These are phyloP conservation scores for Seriola quinqueradiata DNA, from an alignment of 2,113 vertebrate species.

Conservation along the genomic window DNA sequence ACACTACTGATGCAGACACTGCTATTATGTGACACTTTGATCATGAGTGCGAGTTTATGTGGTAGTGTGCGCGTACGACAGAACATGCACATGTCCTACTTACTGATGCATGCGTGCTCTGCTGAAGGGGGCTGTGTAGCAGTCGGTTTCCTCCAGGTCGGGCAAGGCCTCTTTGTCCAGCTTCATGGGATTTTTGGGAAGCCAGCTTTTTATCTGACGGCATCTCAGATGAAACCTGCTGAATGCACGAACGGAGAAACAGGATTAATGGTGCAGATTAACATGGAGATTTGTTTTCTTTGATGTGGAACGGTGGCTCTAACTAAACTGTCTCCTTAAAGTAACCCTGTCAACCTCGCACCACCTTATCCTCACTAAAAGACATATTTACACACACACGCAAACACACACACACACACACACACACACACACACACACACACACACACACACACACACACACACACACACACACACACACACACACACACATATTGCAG, in stretches of 20 bases:
- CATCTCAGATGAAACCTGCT: slow-evolving; percentile 91
- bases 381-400: neutral
- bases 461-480: neutral
- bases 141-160: slow-evolving; percentile 95
- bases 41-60: neutral
- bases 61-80: neutral
- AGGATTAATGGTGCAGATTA: slow-evolving; percentile 60
- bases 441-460: slow-evolving; percentile 10
- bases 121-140: slow-evolving; percentile 98
- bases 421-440: neutral
- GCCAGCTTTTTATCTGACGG: slow-evolving; percentile 94
- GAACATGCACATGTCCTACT: slow-evolving; percentile 64
- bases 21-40: slow-evolving; percentile 2
- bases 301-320: slow-evolving; percentile 5
- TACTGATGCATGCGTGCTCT: slow-evolving; percentile 97
- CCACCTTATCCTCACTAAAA: slow-evolving; percentile 5
- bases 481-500: neutral
- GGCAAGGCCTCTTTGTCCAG: slow-evolving; percentile 97
- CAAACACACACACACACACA: neutral
- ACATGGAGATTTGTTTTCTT: slow-evolving; percentile 57
- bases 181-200: slow-evolving; percentile 97
- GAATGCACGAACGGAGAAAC: slow-evolving; percentile 26
- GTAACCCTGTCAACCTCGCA: neutral
- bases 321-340: slow-evolving; percentile 13
- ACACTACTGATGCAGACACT: neutral